These are phyloP conservation scores for Araneus ventricosus DNA, from an alignment of 1,140 invertebrate species.

Conservation along the genomic window DNA sequence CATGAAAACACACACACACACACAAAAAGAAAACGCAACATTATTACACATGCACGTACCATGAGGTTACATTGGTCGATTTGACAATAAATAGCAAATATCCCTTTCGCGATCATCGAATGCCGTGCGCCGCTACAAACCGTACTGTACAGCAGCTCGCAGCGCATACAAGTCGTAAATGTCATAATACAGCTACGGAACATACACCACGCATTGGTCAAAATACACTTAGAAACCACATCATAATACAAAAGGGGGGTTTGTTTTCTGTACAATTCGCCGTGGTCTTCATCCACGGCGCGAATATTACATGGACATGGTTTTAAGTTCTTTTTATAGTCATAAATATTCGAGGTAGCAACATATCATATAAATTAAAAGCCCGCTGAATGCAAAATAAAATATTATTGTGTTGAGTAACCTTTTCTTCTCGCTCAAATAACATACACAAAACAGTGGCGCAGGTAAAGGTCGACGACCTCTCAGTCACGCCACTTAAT, in stretches of 20 bases:
- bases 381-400: no score
- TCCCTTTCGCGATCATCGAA: not conserved
- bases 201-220: not conserved
- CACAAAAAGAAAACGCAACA: not conserved
- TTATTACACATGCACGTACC: not conserved
- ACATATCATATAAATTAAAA: no score
- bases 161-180: not conserved
- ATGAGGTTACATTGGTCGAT: conserved; percentile 12
- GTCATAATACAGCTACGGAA: not conserved
- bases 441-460: no score
- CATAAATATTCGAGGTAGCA: no score
- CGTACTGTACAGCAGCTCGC: not conserved
- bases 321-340: no score
- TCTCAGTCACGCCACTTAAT: no score
- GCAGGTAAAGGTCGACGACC: no score
- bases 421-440: no score
- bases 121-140: not conserved
- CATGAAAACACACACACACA: not conserved
- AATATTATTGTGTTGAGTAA: no score
- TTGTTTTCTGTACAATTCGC: not conserved
- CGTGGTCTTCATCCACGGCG: no score
- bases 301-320: no score
- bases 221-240: not conserved
- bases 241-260: not conserved
- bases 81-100: conserved; percentile 26